Conservation (phyloP, 2,113 vertebrate species). For the Tragelaphus strepsiceros region DNA sequence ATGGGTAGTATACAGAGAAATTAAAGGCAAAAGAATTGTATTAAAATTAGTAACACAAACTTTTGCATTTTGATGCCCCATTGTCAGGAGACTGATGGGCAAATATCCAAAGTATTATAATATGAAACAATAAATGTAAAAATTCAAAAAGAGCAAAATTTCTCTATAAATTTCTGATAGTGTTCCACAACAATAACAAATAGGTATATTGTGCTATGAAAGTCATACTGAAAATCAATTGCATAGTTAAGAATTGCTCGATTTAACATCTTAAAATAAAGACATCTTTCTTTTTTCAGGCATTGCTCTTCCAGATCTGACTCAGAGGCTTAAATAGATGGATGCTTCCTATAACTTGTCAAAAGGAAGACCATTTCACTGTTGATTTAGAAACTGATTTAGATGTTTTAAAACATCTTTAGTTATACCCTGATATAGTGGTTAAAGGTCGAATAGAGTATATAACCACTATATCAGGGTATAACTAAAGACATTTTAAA, state of each 20-base stretch:
- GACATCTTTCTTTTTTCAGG: background rate
- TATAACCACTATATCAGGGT: background rate
- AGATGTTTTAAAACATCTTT: background rate
- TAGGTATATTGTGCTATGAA: background rate
- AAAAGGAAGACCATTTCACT: background rate
- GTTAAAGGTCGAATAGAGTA: background rate
- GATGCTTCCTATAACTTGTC: background rate
- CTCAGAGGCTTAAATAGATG: background rate
- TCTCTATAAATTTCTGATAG: background rate
- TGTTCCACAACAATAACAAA: background rate
- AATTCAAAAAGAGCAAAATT: background rate
- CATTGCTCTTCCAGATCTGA: background rate
- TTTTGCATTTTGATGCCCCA: background rate
- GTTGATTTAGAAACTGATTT: constrained; percentile 3
- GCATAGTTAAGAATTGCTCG: background rate
- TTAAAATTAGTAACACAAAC: constrained; percentile 15
- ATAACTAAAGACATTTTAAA: too few species aligned
- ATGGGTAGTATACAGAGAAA: background rate
- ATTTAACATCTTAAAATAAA: constrained; percentile 36
- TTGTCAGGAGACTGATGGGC: background rate
- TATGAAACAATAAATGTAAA: background rate
- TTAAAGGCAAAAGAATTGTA: background rate
- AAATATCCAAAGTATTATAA: background rate
- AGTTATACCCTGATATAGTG: background rate
- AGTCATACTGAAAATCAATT: background rate